Evolutionary conservation across 2,113 vertebrate species (phyloP), one percentile per base, ranked within the genome.

Genomic region (Trichomycterus rosablanca): DNA sequence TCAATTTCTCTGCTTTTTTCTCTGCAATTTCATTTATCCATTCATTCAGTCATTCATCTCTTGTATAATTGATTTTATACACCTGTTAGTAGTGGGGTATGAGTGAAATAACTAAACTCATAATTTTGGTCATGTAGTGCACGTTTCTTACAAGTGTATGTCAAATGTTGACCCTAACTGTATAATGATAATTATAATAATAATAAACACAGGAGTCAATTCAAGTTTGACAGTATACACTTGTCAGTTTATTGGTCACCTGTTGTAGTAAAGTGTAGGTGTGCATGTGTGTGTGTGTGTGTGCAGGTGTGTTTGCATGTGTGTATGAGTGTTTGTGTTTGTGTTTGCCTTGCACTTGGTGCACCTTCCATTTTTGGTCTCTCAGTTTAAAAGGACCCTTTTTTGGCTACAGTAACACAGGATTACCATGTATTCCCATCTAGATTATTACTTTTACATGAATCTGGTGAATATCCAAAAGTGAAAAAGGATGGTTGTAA

Each of bases 341-440:
- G 73, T 79, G 42, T 60, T 49, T 63, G 60, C 66, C 44, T 60
- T 63, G 59, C 63, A 70, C 22, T 61, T 70, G 77, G 66, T 77
- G 74, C 58, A 75, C 63, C 58, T 63, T 73, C 68, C 40, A 59
- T 74, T 75, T 78, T 76, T 73, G 73, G 70, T 73, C 67, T 80
- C 71, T 63, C 55, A 28, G 56, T 78, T 67, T 70, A 67, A 71
- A 79, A 78, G 61, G 51, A 76, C 68, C 68, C 35, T 67, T 66
- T 52, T 78, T 81, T 81, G 80, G 76, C 84, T 85, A 87, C 78
- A 83, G 74, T 84, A 76, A 86, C 76, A 86, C 76, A 78, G 60
- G 84, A 75, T 81, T 76, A 81, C 70, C 75, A 83, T 77, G 69
- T 70, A 63, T 63, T 75, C 72, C 71, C 77, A 74, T 81, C 83